Conservation (phyloP, 2,888 invertebrate genomes). For the Stictocephala bisonia region DNA sequence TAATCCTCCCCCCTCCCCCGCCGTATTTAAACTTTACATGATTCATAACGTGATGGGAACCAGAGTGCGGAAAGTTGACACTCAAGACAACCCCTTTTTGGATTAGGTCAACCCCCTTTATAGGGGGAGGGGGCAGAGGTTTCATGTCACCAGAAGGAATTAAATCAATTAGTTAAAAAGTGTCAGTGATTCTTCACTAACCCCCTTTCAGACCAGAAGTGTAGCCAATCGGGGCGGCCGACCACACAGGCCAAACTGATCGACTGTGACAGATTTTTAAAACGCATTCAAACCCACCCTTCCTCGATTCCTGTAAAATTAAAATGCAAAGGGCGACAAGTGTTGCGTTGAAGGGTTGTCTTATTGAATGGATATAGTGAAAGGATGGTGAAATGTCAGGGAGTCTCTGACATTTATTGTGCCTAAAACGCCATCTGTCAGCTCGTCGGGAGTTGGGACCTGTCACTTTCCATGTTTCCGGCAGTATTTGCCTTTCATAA, state of each 20-base stretch:
- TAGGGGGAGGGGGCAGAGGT: not conserved
- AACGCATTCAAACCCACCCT: constrained; percentile 43
- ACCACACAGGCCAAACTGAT: too few species aligned
- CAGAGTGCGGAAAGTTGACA: too few species aligned
- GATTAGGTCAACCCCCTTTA: not conserved
- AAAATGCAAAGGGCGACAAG: constrained; percentile 42
- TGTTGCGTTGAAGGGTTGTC: constrained; percentile 43
- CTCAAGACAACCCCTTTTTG: too few species aligned
- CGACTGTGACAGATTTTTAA: constrained; percentile 41
- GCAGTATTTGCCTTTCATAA: too few species aligned
- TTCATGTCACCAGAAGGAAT: constrained; percentile 10
- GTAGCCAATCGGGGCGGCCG: constrained; percentile 12
- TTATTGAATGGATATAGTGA: constrained; percentile 33
- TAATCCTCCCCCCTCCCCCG: too few species aligned
- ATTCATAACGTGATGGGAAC: too few species aligned
- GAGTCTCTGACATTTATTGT: constrained; percentile 20
- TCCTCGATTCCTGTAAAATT: constrained; percentile 46
- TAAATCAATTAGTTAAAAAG: constrained; percentile 38
- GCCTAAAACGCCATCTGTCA: constrained; percentile 21
- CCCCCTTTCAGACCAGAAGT: not conserved
- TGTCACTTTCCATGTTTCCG: too few species aligned
- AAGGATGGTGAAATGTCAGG: constrained; percentile 43
- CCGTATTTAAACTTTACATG: too few species aligned
- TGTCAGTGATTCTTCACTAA: constrained; percentile 2
- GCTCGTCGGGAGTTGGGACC: too few species aligned